Evolutionary conservation across 2,113 vertebrate species (phyloP), one percentile per base, ranked within the genome.

Genomic region (Eptesicus fuscus): DNA sequence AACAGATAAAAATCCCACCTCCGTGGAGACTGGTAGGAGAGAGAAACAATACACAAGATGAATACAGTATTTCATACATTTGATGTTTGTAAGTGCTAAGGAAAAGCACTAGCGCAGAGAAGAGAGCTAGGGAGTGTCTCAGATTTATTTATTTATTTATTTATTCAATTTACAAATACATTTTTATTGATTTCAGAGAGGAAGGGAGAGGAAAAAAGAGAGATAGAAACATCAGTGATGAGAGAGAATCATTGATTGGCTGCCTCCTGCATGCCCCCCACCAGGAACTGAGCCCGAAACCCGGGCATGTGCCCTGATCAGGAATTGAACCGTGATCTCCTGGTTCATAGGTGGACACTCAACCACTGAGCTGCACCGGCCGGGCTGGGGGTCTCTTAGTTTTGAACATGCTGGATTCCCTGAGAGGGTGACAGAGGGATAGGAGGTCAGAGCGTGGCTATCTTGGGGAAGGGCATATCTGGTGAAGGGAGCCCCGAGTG

Each of bases 301-400:
- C 56, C 0, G 9, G 9, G 59, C 4, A 61, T 61, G 23, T 61
- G 23, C 59, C 59, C 59, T 61, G 59, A 28, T 10, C 4, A 1
- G 59, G 59, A 61, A 61, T 61, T 0, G 1, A 61, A 61, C 59
- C 10, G 10, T 61, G 59, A 61, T 61, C 59, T 59, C 23, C 22
- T 61, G 25, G 25, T 61, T 28, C 25, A 28, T 61, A 61, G 59
- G 59, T 61, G 1, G 4, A 61, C 25, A 28, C 25, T 61, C 59
- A 61, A 61, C 59, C 59, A 61, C 25, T 61, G 59, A 61, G 59
- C 22, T 59, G 56, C 56, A 59, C 8, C 3, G 3, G 22, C 22
- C 3, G 3, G 56, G 22, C 22, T 59, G 22, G 10, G 32, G 40
- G 22, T 0, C 1, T 7, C 28, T 13, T 1, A 12, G 6, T 13